These are phyloP conservation scores for Pipistrellus nathusii DNA, from an alignment of 2,797 vertebrate genomes.

Conservation along the genomic window DNA sequence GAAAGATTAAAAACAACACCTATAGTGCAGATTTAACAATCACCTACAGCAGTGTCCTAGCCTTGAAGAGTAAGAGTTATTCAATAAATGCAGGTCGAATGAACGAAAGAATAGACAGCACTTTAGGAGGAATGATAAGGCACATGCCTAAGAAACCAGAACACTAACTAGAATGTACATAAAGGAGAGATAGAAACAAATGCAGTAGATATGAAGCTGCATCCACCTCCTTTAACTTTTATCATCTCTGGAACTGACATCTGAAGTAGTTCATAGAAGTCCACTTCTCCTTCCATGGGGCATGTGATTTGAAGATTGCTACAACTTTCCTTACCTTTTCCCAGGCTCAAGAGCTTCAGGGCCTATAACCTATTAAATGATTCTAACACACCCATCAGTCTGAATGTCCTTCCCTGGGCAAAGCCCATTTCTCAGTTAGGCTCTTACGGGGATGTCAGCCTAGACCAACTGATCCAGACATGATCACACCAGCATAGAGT, in stretches of 20 bases:
- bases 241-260: neutral
- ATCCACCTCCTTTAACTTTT: neutral
- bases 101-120: neutral
- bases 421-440: neutral
- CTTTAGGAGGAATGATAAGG: neutral
- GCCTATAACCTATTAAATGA: constrained; percentile 1
- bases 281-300: constrained; percentile 25
- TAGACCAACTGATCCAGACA: too few relatives aligned
- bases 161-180: neutral
- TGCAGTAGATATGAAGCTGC: neutral
- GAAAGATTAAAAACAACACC: neutral
- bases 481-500: neutral
- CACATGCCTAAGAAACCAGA: neutral
- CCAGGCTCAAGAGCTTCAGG: neutral
- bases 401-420: constrained; percentile 23
- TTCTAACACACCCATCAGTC: neutral
- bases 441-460: neutral
- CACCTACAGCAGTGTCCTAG: neutral
- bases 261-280: neutral
- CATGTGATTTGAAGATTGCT: neutral
- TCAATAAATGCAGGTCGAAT: neutral
- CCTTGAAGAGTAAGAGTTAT: neutral
- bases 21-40: neutral
- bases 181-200: neutral
- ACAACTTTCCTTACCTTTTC: neutral